Evolutionary conservation across 2,113 vertebrate species (phyloP).

Genomic region (Dasyurus viverrinus): DNA sequence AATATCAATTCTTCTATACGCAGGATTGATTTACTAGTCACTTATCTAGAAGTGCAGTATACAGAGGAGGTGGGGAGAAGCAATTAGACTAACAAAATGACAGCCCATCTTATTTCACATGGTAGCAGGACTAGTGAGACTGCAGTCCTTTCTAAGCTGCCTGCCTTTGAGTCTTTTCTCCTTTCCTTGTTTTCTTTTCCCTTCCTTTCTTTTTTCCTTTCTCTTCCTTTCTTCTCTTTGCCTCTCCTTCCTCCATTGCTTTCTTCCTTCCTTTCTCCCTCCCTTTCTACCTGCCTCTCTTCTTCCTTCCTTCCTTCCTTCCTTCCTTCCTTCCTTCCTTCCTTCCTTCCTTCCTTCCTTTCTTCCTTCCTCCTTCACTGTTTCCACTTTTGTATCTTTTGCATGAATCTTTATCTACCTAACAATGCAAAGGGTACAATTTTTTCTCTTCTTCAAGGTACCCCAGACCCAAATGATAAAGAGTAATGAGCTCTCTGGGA

Average conservation of each 20-base stretch:
- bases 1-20: conserved; percentile 2
- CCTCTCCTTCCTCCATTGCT: neutral
- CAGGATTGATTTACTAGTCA: conserved; percentile 47
- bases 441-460: neutral
- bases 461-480: neutral
- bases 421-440: neutral
- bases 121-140: conserved; percentile 31
- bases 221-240: conserved; percentile 17
- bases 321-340: neutral
- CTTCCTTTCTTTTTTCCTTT: conserved; percentile 32
- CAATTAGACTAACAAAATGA: conserved; percentile 46
- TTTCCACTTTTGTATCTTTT: neutral
- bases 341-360: conserved; percentile 9
- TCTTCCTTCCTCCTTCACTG: neutral
- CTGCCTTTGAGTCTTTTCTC: conserved; percentile 56
- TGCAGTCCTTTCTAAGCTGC: neutral
- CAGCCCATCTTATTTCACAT: conserved; percentile 60
- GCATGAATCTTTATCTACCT: neutral
- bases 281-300: conserved; percentile 42
- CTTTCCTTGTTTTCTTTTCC: conserved; percentile 44
- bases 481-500: neutral
- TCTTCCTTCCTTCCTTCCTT: conserved; percentile 17
- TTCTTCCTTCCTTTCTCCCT: conserved; percentile 30
- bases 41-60: conserved; percentile 9
- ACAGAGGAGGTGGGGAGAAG: neutral